Base-by-base conservation (phyloP, 2,888 invertebrate species). In the Trichogramma dendrolimi region DNA sequence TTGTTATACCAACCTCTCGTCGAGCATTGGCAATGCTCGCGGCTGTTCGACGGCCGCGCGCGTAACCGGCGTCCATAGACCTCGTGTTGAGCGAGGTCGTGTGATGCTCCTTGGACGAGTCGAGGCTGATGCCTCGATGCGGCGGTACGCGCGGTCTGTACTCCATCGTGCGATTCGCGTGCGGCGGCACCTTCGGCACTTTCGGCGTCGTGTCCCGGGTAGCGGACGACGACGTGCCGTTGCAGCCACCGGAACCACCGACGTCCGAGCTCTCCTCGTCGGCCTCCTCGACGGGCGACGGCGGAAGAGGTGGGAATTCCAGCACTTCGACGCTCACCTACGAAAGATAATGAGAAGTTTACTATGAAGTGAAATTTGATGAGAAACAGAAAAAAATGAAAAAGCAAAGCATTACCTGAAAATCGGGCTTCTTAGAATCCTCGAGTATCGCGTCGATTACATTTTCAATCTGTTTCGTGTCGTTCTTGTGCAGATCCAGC, bases 21-120 rank as follows among this genome's bases (percentile, higher is more conserved):
- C 80, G 77, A 48, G 79, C 73, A 65, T 74, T 71, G 69, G 75
- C 70, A 54, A 73, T 67, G 67, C 68, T 66, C 55, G 66, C 27
- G 68, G 78, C 72, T 40, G 74, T 73, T 63, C 76, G 66, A 70
- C 78, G 71, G 67, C 79, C 76, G 67, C 72, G 75, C 63, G 70
- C 87, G 74, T 88, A 91, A 67, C 89, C 88, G 4, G 89, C 89
- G 75, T 92, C 92, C 88, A 92, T 92, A 6, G 92, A 92, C 72
- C 92, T 85, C 68, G 92, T 91, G 78, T 91, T 92, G 65, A 92
- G 83, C 67, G 91, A 90, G 50, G 85, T 73, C 44, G 85, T 73
- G 66, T 79, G 76, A 67, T 79, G 77, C 14, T 46, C 77, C 47
- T 57, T 59, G 61, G 77, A 78, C 39, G 75, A 71, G 55, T 78